A percentile compares a stretch with the other conserved stretches of the same genome.
phyloP scores from a whole-genome alignment of 2,888 invertebrate genomes.

The Celastrina argiolus region DNA sequence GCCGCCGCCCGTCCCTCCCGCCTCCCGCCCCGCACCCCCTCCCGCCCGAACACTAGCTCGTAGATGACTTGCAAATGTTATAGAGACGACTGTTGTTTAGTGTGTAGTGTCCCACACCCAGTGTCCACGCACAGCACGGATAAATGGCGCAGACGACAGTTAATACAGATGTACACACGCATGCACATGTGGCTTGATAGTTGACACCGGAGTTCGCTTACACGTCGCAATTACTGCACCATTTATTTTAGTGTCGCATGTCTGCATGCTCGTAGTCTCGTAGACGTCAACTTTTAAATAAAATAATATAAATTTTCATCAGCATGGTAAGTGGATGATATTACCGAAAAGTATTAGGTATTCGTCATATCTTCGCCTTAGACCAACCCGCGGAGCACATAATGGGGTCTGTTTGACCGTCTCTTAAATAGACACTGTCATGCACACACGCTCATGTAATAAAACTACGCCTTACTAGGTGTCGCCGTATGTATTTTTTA shows the following conservation, averaged over 20 bases:
- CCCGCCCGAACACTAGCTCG: slow-evolving; percentile 34
- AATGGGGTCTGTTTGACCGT: too few relatives aligned
- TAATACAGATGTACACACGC: neutral
- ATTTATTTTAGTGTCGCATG: neutral
- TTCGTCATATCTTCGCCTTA: neutral
- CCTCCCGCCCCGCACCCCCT: slow-evolving; percentile 41
- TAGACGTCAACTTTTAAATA: neutral
- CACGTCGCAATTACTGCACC: neutral
- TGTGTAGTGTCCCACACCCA: neutral
- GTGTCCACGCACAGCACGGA: neutral
- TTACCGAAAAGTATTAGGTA: neutral
- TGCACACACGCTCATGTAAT: too few relatives aligned
- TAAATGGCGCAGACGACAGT: slow-evolving; percentile 11
- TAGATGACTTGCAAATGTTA: neutral
- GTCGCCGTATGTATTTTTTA: too few relatives aligned
- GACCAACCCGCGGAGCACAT: too few relatives aligned
- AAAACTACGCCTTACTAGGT: too few relatives aligned
- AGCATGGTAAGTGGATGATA: neutral
- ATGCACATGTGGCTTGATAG: neutral
- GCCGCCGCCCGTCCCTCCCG: slow-evolving; percentile 43
- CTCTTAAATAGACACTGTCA: too few relatives aligned
- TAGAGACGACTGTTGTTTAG: neutral
- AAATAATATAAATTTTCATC: neutral
- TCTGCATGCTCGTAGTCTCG: slow-evolving; percentile 2
- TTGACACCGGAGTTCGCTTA: neutral